Conservation (phyloP, 2,888 invertebrate species). For the Chirona hameri region DNA sequence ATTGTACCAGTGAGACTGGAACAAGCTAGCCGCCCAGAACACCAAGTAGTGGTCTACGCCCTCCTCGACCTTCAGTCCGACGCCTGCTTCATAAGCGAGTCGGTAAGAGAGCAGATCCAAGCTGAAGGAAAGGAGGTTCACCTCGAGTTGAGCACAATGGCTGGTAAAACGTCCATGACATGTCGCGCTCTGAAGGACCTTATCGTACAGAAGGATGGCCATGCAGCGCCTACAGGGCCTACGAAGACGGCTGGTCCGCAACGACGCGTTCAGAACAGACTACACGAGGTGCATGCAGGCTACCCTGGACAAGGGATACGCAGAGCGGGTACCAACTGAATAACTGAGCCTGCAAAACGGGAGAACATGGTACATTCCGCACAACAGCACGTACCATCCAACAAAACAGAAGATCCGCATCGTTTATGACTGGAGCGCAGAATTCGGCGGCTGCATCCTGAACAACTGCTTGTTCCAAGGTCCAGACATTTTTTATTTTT, state of each 20-base stretch:
- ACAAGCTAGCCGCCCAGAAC: too few species aligned
- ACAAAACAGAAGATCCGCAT: too few species aligned
- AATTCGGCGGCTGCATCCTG: too few species aligned
- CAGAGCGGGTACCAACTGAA: constrained; percentile 13
- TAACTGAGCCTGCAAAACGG: neutral
- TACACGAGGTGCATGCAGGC: neutral
- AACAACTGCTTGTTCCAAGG: too few species aligned
- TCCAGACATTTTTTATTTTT: too few species aligned
- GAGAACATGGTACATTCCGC: constrained; percentile 30
- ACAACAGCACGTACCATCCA: neutral
- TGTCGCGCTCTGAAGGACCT: neutral
- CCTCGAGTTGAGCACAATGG: constrained; percentile 60
- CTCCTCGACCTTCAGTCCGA: neutral
- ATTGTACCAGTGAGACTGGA: too few species aligned
- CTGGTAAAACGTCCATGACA: neutral
- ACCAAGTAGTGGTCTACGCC: too few species aligned
- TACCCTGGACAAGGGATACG: constrained; percentile 1
- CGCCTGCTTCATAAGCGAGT: constrained; percentile 30
- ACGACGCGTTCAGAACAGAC: neutral
- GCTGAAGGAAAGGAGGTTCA: neutral
- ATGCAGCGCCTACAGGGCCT: neutral
- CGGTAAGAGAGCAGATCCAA: neutral
- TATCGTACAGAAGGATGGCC: neutral
- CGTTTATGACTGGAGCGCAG: too few species aligned
- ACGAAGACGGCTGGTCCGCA: neutral